These are phyloP conservation scores for Tragelaphus strepsiceros DNA, from an alignment of 2,113 vertebrate genomes.

Conservation along the genomic window DNA sequence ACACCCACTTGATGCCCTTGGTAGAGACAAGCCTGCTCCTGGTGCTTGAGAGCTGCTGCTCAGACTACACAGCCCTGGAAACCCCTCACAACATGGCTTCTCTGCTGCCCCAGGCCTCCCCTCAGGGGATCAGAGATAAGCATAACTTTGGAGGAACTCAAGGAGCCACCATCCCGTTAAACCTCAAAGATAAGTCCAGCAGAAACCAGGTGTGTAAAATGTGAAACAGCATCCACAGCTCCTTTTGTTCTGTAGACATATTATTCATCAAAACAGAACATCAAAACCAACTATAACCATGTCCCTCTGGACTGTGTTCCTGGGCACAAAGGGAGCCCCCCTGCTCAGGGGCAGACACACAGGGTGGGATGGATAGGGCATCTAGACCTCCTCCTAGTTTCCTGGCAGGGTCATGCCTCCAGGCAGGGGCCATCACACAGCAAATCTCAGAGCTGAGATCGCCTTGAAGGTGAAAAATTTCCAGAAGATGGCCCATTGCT, in stretches of 20 bases:
- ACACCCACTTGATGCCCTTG: neutral
- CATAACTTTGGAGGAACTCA: neutral
- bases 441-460: neutral
- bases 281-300: neutral
- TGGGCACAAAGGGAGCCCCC: neutral
- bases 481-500: neutral
- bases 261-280: constrained; percentile 46
- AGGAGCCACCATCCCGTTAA: neutral
- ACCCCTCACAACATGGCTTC: neutral
- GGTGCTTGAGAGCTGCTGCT: neutral
- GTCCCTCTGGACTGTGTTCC: neutral
- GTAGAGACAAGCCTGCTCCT: neutral
- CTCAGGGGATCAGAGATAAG: neutral
- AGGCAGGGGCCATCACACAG: neutral
- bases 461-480: neutral
- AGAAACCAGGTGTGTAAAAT: neutral
- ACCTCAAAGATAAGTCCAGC: neutral
- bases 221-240: neutral
- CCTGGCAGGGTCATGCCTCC: neutral
- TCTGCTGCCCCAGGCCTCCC: neutral
- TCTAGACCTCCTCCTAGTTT: neutral
- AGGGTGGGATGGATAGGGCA: neutral
- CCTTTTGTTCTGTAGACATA: constrained; percentile 13
- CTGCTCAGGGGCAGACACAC: neutral
- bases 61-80: neutral